Evolutionary conservation across 1,140 invertebrate species (phyloP).

Genomic region (Parasteatoda tepidariorum): DNA sequence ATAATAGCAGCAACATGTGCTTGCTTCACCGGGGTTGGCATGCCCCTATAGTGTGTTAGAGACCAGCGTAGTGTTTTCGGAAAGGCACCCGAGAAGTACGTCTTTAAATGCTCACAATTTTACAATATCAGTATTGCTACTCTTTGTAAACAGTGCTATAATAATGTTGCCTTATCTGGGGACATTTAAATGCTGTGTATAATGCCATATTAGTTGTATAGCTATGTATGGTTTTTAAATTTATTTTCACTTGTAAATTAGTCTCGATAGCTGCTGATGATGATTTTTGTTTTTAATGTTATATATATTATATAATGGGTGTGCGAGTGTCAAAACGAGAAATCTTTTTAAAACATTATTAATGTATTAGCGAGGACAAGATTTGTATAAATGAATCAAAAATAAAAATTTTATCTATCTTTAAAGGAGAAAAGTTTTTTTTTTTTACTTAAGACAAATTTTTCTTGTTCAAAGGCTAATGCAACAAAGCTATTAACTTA

Average conservation of each 20-base stretch:
- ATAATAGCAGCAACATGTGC: constrained; percentile 1
- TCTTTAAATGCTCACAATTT: constrained; percentile 59
- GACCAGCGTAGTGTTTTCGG: constrained; percentile 27
- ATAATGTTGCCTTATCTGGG: constrained; percentile 60
- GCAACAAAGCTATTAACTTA: not conserved
- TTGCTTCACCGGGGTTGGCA: not conserved
- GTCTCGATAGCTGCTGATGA: constrained; percentile 44
- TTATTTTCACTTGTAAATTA: constrained; percentile 48
- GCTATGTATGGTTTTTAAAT: constrained; percentile 34
- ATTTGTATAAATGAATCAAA: constrained; percentile 49
- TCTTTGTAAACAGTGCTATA: constrained; percentile 60
- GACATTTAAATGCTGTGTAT: constrained; percentile 52
- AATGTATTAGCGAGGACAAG: constrained; percentile 22
- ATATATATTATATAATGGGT: constrained; percentile 43
- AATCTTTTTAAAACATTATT: constrained; percentile 15
- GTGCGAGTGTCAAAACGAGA: constrained; percentile 54
- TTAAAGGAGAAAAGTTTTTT: not conserved
- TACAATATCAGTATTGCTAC: constrained; percentile 61
- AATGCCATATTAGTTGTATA: constrained; percentile 59
- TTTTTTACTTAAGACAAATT: not conserved
- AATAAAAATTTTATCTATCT: not conserved
- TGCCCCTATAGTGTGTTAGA: constrained; percentile 28
- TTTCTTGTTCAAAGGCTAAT: not conserved
- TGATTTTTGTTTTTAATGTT: constrained; percentile 60
- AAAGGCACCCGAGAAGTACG: constrained; percentile 36